A percentile compares a stretch with the other conserved stretches of the same genome.
These are phyloP conservation scores for Hypanus sabinus DNA, from an alignment of 2,113 vertebrate species.

Conservation along the genomic window DNA sequence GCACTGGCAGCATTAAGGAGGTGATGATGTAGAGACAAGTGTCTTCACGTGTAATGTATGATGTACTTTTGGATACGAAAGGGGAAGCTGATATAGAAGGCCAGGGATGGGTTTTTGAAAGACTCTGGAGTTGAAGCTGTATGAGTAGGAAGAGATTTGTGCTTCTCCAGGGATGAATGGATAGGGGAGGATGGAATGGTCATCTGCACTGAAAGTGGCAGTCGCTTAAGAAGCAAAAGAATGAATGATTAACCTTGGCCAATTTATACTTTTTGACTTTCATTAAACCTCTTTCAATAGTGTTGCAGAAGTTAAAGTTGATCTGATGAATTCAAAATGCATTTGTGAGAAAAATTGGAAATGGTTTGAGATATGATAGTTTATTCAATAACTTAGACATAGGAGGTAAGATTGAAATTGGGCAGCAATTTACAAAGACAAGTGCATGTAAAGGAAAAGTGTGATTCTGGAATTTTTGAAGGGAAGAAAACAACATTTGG, in stretches of 20 bases:
- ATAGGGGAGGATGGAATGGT: not conserved
- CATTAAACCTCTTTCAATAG: not conserved
- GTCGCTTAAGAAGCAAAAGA: not conserved
- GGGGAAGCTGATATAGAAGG: too few relatives aligned
- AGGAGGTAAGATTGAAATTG: too few relatives aligned
- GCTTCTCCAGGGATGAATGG: too few relatives aligned
- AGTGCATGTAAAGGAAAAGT: not conserved
- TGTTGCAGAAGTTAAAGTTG: not conserved
- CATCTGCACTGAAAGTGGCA: not conserved
- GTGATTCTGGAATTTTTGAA: not conserved
- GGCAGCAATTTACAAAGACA: too few relatives aligned
- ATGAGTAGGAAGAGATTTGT: too few relatives aligned
- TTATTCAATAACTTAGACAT: not conserved
- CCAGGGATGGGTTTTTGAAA: too few relatives aligned
- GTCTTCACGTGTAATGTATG: too few relatives aligned
- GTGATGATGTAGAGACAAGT: too few relatives aligned
- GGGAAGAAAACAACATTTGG: not conserved
- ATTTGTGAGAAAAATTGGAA: not conserved
- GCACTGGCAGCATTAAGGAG: too few relatives aligned
- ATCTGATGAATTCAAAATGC: not conserved
- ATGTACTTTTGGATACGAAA: too few relatives aligned
- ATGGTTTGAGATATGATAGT: not conserved
- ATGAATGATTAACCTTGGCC: not conserved
- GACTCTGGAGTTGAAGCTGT: too few relatives aligned
- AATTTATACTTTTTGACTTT: not conserved